Evolutionary conservation across 2,888 invertebrate genomes (phyloP).

Genomic region (Cataglyphis livida): DNA sequence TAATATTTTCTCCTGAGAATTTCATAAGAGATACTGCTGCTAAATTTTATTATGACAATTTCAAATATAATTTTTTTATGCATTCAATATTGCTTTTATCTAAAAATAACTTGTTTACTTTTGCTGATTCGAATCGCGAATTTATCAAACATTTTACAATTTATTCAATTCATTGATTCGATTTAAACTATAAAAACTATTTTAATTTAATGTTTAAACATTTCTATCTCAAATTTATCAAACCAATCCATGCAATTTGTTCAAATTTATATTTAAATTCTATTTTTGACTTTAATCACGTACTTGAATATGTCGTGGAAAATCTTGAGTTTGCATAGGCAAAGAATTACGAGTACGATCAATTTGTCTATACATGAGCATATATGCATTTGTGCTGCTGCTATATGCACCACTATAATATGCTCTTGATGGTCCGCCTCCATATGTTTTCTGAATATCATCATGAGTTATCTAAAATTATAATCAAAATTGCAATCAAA

Average conservation of each 20-base stretch:
- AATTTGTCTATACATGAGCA: slow-evolving; percentile 95
- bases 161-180: background rate
- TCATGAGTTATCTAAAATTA: slow-evolving; percentile 90
- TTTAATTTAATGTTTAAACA: background rate
- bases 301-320: slow-evolving; percentile 91
- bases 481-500: background rate
- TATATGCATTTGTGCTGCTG: slow-evolving; percentile 95
- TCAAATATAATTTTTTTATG: background rate
- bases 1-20: background rate
- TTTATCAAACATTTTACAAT: background rate
- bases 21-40: background rate
- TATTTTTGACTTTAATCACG: background rate
- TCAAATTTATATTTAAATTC: background rate
- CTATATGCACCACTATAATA: slow-evolving; percentile 92
- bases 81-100: background rate
- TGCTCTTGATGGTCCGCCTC: slow-evolving; percentile 89
- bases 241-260: background rate
- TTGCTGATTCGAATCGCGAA: background rate
- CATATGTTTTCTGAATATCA: slow-evolving; percentile 94
- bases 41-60: background rate
- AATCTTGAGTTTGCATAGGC: slow-evolving; percentile 89
- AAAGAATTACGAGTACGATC: slow-evolving; percentile 88
- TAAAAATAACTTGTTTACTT: background rate
- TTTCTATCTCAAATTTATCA: background rate
- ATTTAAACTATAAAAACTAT: background rate